phyloP scores from a whole-genome alignment of 2,113 vertebrate genomes.

The Hemiprocne comata region DNA sequence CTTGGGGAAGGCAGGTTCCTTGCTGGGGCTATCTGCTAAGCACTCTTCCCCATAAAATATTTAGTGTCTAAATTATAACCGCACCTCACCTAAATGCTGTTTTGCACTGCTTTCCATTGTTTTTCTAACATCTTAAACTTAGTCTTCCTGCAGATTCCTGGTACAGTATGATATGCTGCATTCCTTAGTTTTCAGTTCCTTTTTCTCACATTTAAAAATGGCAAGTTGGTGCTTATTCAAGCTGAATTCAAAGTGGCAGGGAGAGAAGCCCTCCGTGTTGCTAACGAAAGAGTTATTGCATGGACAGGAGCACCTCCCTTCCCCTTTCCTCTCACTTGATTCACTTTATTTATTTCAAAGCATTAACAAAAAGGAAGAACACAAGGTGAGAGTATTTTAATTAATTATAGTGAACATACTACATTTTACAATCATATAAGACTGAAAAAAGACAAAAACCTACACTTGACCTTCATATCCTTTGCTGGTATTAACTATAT shows the following conservation, averaged over 20 bases:
- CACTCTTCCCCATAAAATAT: not conserved
- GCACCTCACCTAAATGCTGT: not conserved
- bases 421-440: not conserved
- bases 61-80: not conserved
- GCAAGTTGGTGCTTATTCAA: not conserved
- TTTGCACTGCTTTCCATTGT: not conserved
- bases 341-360: not conserved
- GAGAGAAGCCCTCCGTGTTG: not conserved
- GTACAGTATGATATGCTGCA: not conserved
- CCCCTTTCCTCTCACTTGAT: not conserved
- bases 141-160: not conserved
- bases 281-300: not conserved
- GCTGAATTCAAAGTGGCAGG: not conserved
- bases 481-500: not conserved
- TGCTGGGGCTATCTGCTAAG: not conserved
- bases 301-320: not conserved
- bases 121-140: not conserved
- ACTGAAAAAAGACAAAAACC: not conserved
- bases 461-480: not conserved
- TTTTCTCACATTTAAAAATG: not conserved
- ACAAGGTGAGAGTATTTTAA: not conserved
- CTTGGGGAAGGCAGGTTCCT: not conserved
- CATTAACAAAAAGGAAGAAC: not conserved
- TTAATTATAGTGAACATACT: not conserved
- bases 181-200: constrained; percentile 14